Evolutionary conservation across 37 sponge, comb jelly and placozoan genomes (phyloP).

Genomic region (Lycopodina hypogea): DNA sequence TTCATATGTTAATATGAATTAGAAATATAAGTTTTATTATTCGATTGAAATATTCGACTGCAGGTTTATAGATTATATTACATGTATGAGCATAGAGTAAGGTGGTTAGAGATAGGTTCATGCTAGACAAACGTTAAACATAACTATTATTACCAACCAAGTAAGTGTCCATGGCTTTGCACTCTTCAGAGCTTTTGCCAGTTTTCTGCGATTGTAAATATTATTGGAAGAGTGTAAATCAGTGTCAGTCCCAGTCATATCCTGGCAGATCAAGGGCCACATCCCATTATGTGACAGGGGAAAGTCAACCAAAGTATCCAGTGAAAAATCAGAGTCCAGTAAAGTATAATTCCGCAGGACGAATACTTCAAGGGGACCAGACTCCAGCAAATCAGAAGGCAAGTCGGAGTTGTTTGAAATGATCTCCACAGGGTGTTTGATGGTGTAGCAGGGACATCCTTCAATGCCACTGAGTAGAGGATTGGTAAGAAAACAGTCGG

Average conservation of each 20-base stretch:
- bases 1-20: neutral
- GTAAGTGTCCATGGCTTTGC: slow-evolving; percentile 3
- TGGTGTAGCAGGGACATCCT: slow-evolving; percentile 4
- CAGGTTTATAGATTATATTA: neutral
- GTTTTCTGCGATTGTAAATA: neutral
- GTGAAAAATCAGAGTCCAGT: neutral
- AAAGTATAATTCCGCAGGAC: neutral
- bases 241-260: neutral
- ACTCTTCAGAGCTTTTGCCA: neutral
- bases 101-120: neutral
- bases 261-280: neutral
- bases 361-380: neutral
- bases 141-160: slow-evolving; percentile 7
- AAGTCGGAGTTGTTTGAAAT: neutral
- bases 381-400: neutral
- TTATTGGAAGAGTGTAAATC: neutral
- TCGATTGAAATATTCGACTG: neutral
- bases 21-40: neutral
- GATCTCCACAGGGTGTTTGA: slow-evolving; percentile 1
- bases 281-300: neutral
- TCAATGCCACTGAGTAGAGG: neutral
- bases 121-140: neutral
- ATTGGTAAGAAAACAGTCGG: slow-evolving; percentile 7
- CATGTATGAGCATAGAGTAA: neutral
- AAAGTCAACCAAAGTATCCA: neutral